A percentile compares a stretch with the other conserved stretches of the same genome.
phyloP scores from a whole-genome alignment of 2,113 vertebrate genomes.

The Sigmodon hispidus region DNA sequence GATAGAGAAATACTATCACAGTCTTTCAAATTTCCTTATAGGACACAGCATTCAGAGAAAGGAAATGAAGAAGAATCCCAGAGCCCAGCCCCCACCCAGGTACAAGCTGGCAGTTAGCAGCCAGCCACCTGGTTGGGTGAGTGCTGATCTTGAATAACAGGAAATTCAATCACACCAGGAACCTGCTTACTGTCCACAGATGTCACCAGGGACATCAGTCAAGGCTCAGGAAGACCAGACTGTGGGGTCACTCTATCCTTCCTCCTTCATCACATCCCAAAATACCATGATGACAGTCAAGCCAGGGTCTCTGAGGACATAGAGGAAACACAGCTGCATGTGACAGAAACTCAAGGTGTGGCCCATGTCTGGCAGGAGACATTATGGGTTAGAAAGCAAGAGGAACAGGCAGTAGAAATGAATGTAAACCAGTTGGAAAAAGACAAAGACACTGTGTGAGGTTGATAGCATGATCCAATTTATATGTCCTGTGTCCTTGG shows the following conservation, averaged over 20 bases:
- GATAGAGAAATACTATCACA: background rate
- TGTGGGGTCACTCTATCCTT: background rate
- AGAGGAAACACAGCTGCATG: constrained; percentile 11
- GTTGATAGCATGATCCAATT: accelerated
- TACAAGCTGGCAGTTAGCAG: constrained; percentile 17
- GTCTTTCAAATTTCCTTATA: background rate
- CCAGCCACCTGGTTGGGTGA: background rate
- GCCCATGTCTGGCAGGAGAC: background rate
- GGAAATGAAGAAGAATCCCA: background rate
- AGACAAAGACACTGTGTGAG: background rate
- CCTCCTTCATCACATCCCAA: constrained; percentile 32
- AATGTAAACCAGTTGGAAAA: accelerated
- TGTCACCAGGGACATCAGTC: constrained; percentile 35
- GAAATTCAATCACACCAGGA: constrained; percentile 55
- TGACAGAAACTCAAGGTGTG: background rate
- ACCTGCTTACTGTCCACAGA: constrained; percentile 40
- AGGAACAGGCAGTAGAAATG: background rate
- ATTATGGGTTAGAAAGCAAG: background rate
- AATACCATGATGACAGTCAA: constrained; percentile 46
- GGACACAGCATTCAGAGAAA: background rate
- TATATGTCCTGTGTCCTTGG: background rate
- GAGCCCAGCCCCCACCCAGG: background rate
- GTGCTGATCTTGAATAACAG: constrained; percentile 21
- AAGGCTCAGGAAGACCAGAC: constrained; percentile 20
- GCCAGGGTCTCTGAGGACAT: constrained; percentile 47